Conservation (phyloP, 2,797 vertebrate species). For the Propithecus perrieri region DNA sequence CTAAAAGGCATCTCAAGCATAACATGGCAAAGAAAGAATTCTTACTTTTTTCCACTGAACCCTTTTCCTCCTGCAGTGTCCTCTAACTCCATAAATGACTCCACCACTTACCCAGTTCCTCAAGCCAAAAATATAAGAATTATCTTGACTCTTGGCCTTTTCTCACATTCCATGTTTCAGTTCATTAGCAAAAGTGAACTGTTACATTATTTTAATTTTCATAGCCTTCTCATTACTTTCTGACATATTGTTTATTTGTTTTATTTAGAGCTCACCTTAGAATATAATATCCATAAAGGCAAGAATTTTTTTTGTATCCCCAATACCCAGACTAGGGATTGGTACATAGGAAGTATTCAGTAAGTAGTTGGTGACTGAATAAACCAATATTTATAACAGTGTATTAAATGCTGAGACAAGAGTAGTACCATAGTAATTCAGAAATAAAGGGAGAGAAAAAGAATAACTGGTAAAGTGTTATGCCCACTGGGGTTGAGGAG, state of each 20-base stretch:
- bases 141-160: neutral
- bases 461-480: neutral
- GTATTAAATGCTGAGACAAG: neutral
- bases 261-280: neutral
- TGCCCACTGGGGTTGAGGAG: neutral
- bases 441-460: neutral
- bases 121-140: constrained; percentile 7
- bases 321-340: neutral
- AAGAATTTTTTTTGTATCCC: neutral
- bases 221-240: neutral
- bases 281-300: neutral
- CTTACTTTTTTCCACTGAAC: neutral
- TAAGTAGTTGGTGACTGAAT: neutral
- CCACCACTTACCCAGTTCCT: neutral
- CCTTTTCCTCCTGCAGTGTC: neutral
- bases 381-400: neutral
- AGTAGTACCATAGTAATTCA: neutral
- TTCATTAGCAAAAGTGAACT: neutral
- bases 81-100: neutral
- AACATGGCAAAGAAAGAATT: constrained; percentile 5
- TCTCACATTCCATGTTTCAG: neutral
- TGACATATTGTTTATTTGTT: neutral
- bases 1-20: neutral
- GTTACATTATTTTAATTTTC: constrained; percentile 16
- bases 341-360: neutral